Conservation (phyloP, 2,888 invertebrate species). For the Eristalinus sepulchralis region DNA sequence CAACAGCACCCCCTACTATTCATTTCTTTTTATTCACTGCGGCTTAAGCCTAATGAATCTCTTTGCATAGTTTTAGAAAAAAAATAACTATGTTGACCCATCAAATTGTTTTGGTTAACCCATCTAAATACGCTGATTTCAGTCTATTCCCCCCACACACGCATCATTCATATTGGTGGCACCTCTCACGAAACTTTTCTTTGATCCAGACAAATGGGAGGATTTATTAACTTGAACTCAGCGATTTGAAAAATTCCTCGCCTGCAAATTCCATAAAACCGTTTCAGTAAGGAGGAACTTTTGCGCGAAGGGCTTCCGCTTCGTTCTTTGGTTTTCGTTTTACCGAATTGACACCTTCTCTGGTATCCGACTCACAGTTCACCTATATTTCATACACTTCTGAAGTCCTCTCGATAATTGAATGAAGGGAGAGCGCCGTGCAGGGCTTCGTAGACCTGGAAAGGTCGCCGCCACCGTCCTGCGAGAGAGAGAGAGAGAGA, state of each 20-base stretch:
- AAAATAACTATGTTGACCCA: conserved; percentile 18
- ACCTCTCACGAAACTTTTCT: conserved; percentile 47
- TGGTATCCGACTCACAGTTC: conserved; percentile 55
- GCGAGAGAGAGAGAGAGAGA: too few relatives aligned
- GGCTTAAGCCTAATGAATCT: background rate
- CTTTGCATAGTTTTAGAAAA: conserved; percentile 3
- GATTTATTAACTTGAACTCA: conserved; percentile 68
- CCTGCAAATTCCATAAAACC: conserved; percentile 52
- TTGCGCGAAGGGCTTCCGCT: conserved; percentile 13
- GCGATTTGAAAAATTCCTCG: conserved; percentile 59
- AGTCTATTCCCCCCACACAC: conserved; percentile 44
- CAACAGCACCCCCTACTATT: background rate
- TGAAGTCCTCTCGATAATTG: conserved; percentile 64
- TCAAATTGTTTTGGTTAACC: background rate
- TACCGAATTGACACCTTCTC: conserved; percentile 63
- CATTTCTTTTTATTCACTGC: background rate
- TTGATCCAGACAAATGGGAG: conserved; percentile 69
- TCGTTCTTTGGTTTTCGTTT: conserved; percentile 2
- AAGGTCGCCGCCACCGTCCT: background rate
- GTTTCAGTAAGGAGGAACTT: conserved; percentile 48
- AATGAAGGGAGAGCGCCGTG: conserved; percentile 6
- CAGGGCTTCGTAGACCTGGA: background rate
- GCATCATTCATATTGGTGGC: conserved; percentile 57
- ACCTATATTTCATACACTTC: conserved; percentile 66
- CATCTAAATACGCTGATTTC: background rate